These are phyloP conservation scores for Dorcus parallelipipedus DNA, from an alignment of 2,888 invertebrate genomes.

Conservation along the genomic window DNA sequence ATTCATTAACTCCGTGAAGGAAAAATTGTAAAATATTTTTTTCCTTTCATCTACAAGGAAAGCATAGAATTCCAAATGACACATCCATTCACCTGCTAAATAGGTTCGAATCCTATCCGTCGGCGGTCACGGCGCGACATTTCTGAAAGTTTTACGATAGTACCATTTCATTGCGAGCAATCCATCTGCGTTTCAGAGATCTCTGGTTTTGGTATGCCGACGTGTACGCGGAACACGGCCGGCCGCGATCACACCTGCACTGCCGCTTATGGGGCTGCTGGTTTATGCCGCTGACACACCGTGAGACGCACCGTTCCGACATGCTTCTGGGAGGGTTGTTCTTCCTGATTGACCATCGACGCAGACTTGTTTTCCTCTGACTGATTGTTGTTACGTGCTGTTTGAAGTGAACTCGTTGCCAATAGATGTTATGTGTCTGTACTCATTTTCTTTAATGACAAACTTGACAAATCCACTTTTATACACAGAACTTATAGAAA, in stretches of 20 bases:
- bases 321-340: conserved; percentile 31
- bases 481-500: too few relatives aligned
- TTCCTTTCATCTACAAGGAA: too few relatives aligned
- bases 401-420: conserved; percentile 13
- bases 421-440: too few relatives aligned
- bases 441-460: too few relatives aligned
- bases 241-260: conserved; percentile 23
- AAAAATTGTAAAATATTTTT: too few relatives aligned
- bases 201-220: conserved; percentile 14
- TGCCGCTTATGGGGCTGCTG: conserved; percentile 25
- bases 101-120: conserved; percentile 12
- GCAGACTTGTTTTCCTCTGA: conserved; percentile 14
- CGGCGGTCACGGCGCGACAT: conserved; percentile 5
- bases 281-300: conserved; percentile 29
- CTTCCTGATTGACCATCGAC: conserved; percentile 30
- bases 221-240: conserved; percentile 13
- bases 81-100: conserved; percentile 5
- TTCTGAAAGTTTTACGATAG: conserved; percentile 8
- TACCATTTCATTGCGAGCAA: conserved; percentile 17
- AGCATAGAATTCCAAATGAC: too few relatives aligned
- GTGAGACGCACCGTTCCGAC: conserved; percentile 21
- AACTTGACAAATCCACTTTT: too few relatives aligned
- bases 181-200: conserved; percentile 11
- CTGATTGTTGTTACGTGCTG: conserved; percentile 21
- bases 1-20: too few relatives aligned